Evolutionary conservation across 1,140 invertebrate species (phyloP), one percentile per base, ranked within the genome.

Genomic region (Cheumatopsyche charites): DNA sequence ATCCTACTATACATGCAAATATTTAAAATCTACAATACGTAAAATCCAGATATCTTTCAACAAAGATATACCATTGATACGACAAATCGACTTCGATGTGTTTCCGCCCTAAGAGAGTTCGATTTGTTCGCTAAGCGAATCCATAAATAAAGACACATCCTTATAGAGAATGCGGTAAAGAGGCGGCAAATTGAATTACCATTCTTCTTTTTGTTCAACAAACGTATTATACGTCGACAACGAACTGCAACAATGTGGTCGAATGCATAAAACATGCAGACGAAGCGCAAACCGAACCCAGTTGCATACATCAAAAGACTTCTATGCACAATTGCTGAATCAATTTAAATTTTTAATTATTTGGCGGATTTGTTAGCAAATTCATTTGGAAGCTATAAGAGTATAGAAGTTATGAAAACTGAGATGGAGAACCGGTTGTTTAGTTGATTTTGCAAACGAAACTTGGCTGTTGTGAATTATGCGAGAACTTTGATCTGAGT

Each of bases 401-500:
- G n/a, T n/a, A n/a, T n/a, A n/a, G 29, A 36, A 36, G 19, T 52
- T 17, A 17, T 17, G 47, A 52, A 52, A 52, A 17, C 13, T 52
- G 6, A n/a, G 19, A 17, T 11, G 21, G 7, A 25, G 7, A 58
- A 58, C 55, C 21, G 55, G 17, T 21, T 25, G 23, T 21, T 19
- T 19, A 23, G 55, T 58, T 12, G 23, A 23, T n/a, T n/a, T 36
- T 58, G 55, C 55, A 58, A 26, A 23, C 55, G 23, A 58, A 58
- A 58, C 19, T 36, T 36, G 29, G 55, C 55, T 12, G 25, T 21
- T 23, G 19, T 23, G 19, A 58, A 58, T 58, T 58, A 58, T 58
- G 55, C 55, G 23, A 58, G 55, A 58, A 25, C 55, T 58, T 58
- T 58, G 55, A 58, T 58, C 55, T 5, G 23, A n/a, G n/a, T n/a